A percentile compares a stretch with the other conserved stretches of the same genome.
These are phyloP conservation scores for Nothoprocta perdicaria DNA, from an alignment of 2,113 vertebrate genomes.

Conservation along the genomic window DNA sequence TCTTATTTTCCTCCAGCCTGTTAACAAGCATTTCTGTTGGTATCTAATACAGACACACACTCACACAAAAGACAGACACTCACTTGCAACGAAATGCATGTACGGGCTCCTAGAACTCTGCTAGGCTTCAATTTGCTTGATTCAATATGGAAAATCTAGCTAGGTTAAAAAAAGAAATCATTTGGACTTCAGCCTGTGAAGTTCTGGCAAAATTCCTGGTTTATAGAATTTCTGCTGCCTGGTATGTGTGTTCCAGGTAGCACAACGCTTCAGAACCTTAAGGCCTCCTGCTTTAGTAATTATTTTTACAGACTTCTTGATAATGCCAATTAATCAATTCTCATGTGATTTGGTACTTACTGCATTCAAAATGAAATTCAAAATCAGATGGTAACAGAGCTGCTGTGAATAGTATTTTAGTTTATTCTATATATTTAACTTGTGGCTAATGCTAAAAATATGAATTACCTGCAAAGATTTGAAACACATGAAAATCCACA, in stretches of 20 bases:
- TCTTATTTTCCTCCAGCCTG: slow-evolving; percentile 35
- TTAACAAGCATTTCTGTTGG: neutral
- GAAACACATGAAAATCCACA: neutral
- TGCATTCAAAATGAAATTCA: slow-evolving; percentile 26
- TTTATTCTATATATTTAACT: neutral
- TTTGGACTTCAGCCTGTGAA: slow-evolving; percentile 42
- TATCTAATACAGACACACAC: slow-evolving; percentile 1
- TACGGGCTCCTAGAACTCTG: neutral
- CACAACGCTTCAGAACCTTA: neutral
- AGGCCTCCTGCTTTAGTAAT: slow-evolving; percentile 31
- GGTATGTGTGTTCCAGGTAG: slow-evolving; percentile 38
- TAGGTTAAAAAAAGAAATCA: neutral
- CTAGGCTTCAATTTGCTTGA: slow-evolving; percentile 8
- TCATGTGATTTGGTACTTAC: slow-evolving; percentile 7
- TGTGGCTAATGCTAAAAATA: neutral
- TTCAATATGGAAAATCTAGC: slow-evolving; percentile 40
- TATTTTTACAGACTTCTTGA: slow-evolving; percentile 50
- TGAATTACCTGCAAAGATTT: neutral
- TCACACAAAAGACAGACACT: neutral
- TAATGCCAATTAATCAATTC: slow-evolving; percentile 44
- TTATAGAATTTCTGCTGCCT: slow-evolving; percentile 46
- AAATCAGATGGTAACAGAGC: slow-evolving; percentile 23
- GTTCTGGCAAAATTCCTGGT: slow-evolving; percentile 58
- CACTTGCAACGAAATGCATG: neutral
- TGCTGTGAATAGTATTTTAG: neutral